A percentile compares a stretch with the other conserved stretches of the same genome.
Conservation (phyloP, 2,888 invertebrate species). For the Apantesis nais region DNA sequence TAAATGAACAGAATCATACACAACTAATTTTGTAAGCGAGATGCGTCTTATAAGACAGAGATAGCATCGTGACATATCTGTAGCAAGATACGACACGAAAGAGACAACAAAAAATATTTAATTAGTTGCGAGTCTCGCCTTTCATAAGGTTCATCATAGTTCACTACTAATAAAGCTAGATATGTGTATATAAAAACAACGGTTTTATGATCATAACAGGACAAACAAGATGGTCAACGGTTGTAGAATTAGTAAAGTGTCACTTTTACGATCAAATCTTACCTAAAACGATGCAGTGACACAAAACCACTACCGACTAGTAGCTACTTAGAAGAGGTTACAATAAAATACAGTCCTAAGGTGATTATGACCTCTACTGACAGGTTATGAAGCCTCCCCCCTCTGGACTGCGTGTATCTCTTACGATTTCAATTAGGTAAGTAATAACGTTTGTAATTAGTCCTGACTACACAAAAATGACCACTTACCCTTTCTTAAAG, state of each 20-base stretch:
- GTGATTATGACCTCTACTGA: no score
- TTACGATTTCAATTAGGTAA: no score
- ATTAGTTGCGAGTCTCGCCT: neutral
- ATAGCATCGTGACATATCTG: neutral
- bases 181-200: neutral
- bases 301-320: neutral
- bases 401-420: no score
- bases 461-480: no score
- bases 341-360: no score
- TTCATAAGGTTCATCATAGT: neutral
- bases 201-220: constrained; percentile 1
- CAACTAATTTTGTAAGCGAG: neutral
- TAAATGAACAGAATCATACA: neutral
- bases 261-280: neutral
- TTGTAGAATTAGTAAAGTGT: neutral
- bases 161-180: neutral
- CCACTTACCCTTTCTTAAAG: no score
- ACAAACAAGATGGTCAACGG: neutral
- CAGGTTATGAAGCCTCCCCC: no score
- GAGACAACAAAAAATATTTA: neutral
- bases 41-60: constrained; percentile 1
- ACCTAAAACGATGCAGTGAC: neutral
- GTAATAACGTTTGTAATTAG: no score
- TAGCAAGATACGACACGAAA: neutral
- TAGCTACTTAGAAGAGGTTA: no score